Conservation (phyloP, 2,888 invertebrate genomes). For the Lacanobia oleracea region DNA sequence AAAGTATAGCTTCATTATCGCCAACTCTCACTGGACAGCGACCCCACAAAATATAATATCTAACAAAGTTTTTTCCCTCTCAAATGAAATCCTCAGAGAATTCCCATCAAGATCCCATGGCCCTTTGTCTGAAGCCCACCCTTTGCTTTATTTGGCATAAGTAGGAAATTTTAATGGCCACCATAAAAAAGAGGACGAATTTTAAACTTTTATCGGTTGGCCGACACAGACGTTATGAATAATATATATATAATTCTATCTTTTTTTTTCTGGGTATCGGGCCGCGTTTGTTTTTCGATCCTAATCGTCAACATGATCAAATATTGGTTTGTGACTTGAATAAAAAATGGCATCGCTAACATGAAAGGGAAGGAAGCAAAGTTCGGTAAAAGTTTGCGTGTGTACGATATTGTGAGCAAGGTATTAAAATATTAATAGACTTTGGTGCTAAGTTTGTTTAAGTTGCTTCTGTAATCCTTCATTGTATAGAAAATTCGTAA, state of each 20-base stretch:
- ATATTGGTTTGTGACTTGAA: constrained; percentile 60
- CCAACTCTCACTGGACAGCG: constrained; percentile 40
- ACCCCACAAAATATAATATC: constrained; percentile 72
- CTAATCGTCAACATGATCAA: constrained; percentile 60
- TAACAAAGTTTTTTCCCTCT: constrained; percentile 70
- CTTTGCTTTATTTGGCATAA: constrained; percentile 79
- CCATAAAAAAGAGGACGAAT: constrained; percentile 73
- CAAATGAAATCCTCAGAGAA: constrained; percentile 71
- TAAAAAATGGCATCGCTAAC: constrained; percentile 45
- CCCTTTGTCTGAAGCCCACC: constrained; percentile 75
- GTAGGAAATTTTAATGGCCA: constrained; percentile 74
- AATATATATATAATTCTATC: constrained; percentile 64
- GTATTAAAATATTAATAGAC: constrained; percentile 51
- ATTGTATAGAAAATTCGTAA: constrained; percentile 26
- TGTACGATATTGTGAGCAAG: constrained; percentile 18
- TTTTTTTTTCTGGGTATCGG: constrained; percentile 59
- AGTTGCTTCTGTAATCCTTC: constrained; percentile 22
- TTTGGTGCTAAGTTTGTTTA: constrained; percentile 25
- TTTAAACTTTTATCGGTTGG: constrained; percentile 72
- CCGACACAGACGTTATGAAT: constrained; percentile 69
- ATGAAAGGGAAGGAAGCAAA: constrained; percentile 21
- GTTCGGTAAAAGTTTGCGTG: constrained; percentile 39
- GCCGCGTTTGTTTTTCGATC: constrained; percentile 50
- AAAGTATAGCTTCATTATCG: constrained; percentile 24
- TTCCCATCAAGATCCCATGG: constrained; percentile 73